These are phyloP conservation scores for Meloidogyne exigua DNA, from an alignment of 1,140 invertebrate genomes.

Conservation along the genomic window DNA sequence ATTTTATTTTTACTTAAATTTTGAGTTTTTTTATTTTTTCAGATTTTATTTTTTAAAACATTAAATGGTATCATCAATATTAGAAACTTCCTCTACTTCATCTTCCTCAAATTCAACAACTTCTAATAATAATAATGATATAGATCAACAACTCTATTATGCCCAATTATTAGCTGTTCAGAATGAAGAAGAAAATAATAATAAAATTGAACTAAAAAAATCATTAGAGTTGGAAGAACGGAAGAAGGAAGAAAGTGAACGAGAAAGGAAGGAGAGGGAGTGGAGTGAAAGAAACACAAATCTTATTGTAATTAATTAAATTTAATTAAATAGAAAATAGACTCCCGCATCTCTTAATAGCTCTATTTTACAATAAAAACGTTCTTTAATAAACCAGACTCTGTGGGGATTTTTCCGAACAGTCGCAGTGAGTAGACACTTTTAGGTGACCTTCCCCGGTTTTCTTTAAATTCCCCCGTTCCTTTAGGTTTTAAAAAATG, in stretches of 20 bases:
- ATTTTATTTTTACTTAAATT: too few relatives aligned
- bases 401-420: too few relatives aligned
- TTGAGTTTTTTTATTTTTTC: too few relatives aligned
- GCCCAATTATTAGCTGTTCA: conserved; percentile 27
- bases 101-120: neutral
- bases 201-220: neutral
- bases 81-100: neutral
- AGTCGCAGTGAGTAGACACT: too few relatives aligned
- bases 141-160: conserved; percentile 13
- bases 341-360: too few relatives aligned
- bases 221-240: neutral
- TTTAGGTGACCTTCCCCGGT: too few relatives aligned
- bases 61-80: neutral
- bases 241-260: conserved; percentile 11
- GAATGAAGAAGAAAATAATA: neutral
- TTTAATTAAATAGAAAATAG: too few relatives aligned
- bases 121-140: neutral
- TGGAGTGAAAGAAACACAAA: conserved; percentile 69
- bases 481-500: too few relatives aligned
- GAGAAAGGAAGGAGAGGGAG: conserved; percentile 9
- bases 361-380: too few relatives aligned
- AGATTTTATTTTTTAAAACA: too few relatives aligned
- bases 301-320: conserved; percentile 77
- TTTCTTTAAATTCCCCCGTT: too few relatives aligned
- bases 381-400: too few relatives aligned